A percentile compares a stretch with the other conserved stretches of the same genome.
phyloP scores from a whole-genome alignment of 2,113 vertebrate genomes.

The Reinhardtius hippoglossoides region DNA sequence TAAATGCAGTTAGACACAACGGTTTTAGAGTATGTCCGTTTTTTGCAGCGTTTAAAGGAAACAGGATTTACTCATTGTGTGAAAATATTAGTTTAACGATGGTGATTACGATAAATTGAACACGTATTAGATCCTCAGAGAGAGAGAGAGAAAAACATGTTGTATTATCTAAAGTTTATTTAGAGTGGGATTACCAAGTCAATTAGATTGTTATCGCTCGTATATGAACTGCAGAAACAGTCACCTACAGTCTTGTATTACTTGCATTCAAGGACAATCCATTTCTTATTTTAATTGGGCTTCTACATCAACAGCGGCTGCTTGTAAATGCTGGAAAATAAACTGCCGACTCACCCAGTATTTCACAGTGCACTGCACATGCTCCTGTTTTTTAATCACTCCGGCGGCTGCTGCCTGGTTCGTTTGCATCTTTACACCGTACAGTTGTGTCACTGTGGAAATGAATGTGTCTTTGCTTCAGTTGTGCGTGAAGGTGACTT shows the following conservation, averaged over 20 bases:
- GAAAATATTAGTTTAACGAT: not conserved
- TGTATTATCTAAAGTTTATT: not conserved
- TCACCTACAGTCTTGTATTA: not conserved
- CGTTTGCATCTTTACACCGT: constrained; percentile 18
- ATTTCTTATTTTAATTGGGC: constrained; percentile 40
- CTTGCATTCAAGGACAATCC: not conserved
- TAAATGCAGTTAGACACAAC: too few species aligned
- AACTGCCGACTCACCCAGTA: constrained; percentile 1
- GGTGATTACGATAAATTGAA: not conserved
- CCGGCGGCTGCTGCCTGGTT: constrained; percentile 14
- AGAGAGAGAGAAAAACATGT: not conserved
- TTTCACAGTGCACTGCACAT: constrained; percentile 23
- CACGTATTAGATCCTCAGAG: not conserved
- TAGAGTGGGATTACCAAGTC: not conserved
- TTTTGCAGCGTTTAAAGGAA: too few species aligned
- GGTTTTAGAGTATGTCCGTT: too few species aligned
- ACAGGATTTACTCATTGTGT: too few species aligned
- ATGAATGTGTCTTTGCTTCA: constrained; percentile 14
- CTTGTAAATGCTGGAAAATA: constrained; percentile 10
- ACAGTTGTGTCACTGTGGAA: constrained; percentile 14
- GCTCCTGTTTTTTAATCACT: constrained; percentile 9
- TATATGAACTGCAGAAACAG: not conserved
- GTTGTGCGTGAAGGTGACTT: constrained; percentile 2
- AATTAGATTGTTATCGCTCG: not conserved
- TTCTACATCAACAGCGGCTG: constrained; percentile 19